Conservation (phyloP, 2,888 invertebrate genomes). For the Cactoblastis cactorum region DNA sequence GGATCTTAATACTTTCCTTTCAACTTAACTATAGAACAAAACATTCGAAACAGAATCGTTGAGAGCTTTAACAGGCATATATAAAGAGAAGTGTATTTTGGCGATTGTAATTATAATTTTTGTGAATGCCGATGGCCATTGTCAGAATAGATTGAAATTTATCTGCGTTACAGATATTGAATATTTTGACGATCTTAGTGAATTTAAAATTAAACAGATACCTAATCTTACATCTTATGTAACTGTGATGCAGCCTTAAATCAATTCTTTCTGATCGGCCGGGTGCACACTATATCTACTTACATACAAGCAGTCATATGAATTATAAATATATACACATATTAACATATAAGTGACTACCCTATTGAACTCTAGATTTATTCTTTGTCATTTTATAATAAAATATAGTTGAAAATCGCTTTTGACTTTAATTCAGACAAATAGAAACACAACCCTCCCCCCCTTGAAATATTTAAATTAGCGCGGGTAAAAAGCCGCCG, state of each 20-base stretch:
- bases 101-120: conserved; percentile 57
- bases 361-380: conserved; percentile 83
- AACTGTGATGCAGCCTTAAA: neutral
- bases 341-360: conserved; percentile 73
- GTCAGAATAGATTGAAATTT: neutral
- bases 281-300: conserved; percentile 43
- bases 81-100: conserved; percentile 59
- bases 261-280: conserved; percentile 21
- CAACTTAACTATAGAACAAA: conserved; percentile 44
- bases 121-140: conserved; percentile 41
- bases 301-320: conserved; percentile 59
- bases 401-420: conserved; percentile 77
- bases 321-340: conserved; percentile 67
- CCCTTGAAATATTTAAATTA: no score
- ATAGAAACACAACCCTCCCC: neutral
- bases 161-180: conserved; percentile 2
- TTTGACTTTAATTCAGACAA: conserved; percentile 28
- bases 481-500: no score
- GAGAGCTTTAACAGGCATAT: conserved; percentile 59
- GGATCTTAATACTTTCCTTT: conserved; percentile 69
- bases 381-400: conserved; percentile 87
- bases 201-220: no score
- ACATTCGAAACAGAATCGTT: conserved; percentile 37
- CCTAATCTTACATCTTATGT: no score
- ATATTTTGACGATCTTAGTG: no score